Evolutionary conservation across 1,140 invertebrate genomes (phyloP).

Genomic region (Drosophila melanica): DNA sequence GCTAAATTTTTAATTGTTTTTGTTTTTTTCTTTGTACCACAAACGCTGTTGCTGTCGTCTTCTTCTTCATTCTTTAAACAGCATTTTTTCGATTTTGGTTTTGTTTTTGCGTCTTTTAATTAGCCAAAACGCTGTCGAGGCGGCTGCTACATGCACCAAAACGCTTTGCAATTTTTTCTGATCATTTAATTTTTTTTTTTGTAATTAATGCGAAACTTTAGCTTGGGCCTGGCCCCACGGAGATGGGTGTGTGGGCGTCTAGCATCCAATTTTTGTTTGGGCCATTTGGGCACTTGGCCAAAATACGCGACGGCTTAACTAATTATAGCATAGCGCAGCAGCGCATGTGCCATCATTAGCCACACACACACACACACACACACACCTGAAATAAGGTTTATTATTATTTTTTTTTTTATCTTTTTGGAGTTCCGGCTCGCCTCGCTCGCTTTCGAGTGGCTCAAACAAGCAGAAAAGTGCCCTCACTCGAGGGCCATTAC

Average conservation of each 20-base stretch:
- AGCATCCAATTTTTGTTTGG: slow-evolving; percentile 1
- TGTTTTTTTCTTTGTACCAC: slow-evolving; percentile 67
- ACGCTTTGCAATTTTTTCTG: slow-evolving; percentile 52
- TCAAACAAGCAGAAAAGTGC: slow-evolving; percentile 42
- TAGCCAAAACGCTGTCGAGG: slow-evolving; percentile 65
- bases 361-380: slow-evolving; percentile 11
- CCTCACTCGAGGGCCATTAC: slow-evolving; percentile 69
- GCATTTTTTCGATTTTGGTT: slow-evolving; percentile 15
- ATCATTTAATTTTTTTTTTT: slow-evolving; percentile 39
- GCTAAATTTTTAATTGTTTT: slow-evolving; percentile 75
- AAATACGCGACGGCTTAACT: slow-evolving; percentile 58
- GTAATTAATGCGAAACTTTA: slow-evolving; percentile 28
- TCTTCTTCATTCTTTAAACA: slow-evolving; percentile 10
- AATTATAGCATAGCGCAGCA: slow-evolving; percentile 60
- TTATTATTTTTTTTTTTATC: background rate
- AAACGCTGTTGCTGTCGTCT: slow-evolving; percentile 10
- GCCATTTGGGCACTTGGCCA: slow-evolving; percentile 44
- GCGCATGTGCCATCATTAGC: slow-evolving; percentile 51
- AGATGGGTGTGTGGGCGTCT: slow-evolving; percentile 24
- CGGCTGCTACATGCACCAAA: slow-evolving; percentile 54
- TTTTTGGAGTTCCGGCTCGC: slow-evolving; percentile 72
- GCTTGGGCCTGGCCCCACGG: background rate
- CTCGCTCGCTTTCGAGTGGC: slow-evolving; percentile 46
- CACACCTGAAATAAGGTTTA: background rate
- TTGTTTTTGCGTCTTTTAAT: slow-evolving; percentile 61